These are phyloP conservation scores for Pterocles orientalis DNA, from an alignment of 2,113 vertebrate genomes.

Conservation along the genomic window DNA sequence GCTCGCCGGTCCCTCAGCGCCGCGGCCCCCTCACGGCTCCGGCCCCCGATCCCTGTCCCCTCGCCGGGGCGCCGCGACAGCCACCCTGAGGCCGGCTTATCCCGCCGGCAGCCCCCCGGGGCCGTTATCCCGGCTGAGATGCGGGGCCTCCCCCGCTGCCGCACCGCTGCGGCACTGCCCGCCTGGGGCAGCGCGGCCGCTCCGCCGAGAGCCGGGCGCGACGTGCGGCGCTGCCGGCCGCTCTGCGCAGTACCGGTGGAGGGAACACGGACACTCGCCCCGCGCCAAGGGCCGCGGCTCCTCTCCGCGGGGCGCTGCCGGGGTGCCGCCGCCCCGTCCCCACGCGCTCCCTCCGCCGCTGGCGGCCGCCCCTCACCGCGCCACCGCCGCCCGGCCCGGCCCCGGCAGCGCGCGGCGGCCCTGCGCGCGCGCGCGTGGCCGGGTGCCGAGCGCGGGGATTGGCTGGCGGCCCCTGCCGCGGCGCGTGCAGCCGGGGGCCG, in stretches of 20 bases:
- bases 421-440: too few species aligned
- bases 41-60: not conserved
- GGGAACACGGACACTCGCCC: not conserved
- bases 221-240: not conserved
- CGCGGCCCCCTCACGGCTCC: not conserved
- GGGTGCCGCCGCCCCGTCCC: too few species aligned
- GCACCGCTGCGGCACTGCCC: not conserved
- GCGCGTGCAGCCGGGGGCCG: too few species aligned
- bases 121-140: not conserved
- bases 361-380: conserved; percentile 30
- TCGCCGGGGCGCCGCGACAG: not conserved
- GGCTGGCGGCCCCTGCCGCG: too few species aligned
- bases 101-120: not conserved
- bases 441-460: too few species aligned
- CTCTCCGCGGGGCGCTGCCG: too few species aligned
- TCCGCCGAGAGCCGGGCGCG: not conserved
- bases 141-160: not conserved
- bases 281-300: too few species aligned
- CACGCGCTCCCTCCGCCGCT: too few species aligned
- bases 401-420: too few species aligned
- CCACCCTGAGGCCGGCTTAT: not conserved
- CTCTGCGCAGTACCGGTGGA: not conserved
- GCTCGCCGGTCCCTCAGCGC: not conserved
- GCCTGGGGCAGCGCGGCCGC: not conserved
- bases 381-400: too few species aligned